Evolutionary conservation across 1,140 invertebrate genomes (phyloP).

Genomic region (Drosophila navojoa): DNA sequence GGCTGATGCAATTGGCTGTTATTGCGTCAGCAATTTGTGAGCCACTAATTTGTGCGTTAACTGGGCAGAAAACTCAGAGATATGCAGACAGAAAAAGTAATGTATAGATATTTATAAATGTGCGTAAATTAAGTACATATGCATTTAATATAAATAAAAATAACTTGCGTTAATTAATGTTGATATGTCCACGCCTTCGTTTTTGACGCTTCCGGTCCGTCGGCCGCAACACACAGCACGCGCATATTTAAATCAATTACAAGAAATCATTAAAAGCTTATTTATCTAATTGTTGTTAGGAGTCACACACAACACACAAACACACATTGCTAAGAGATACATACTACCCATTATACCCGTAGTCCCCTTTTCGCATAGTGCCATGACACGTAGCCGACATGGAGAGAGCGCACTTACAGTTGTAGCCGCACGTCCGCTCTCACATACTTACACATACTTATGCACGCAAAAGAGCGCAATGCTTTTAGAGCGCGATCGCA

Average conservation of each 20-base stretch:
- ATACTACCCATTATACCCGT: slow-evolving; percentile 7
- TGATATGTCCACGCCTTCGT: slow-evolving; percentile 13
- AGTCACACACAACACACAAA: slow-evolving; percentile 23
- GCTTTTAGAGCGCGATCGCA: background rate
- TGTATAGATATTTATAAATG: slow-evolving; percentile 9
- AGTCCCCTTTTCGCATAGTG: background rate
- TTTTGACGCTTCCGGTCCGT: slow-evolving; percentile 14
- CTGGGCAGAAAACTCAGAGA: slow-evolving; percentile 9
- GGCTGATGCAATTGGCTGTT: slow-evolving; percentile 69
- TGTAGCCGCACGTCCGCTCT: background rate
- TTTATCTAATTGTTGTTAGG: slow-evolving; percentile 71
- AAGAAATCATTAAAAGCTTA: slow-evolving; percentile 68
- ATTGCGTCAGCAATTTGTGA: slow-evolving; percentile 63
- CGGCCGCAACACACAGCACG: slow-evolving; percentile 4
- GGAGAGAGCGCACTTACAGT: background rate
- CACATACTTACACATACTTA: background rate
- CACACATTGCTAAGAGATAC: slow-evolving; percentile 33
- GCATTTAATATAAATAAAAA: background rate
- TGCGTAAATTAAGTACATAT: background rate
- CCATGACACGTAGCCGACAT: slow-evolving; percentile 12
- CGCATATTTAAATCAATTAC: slow-evolving; percentile 59
- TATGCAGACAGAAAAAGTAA: slow-evolving; percentile 10
- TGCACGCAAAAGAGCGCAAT: slow-evolving; percentile 6
- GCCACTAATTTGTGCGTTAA: slow-evolving; percentile 7
- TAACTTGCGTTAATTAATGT: slow-evolving; percentile 42